These are phyloP conservation scores for Chloromyia formosa DNA, from an alignment of 2,888 invertebrate genomes.

Conservation along the genomic window DNA sequence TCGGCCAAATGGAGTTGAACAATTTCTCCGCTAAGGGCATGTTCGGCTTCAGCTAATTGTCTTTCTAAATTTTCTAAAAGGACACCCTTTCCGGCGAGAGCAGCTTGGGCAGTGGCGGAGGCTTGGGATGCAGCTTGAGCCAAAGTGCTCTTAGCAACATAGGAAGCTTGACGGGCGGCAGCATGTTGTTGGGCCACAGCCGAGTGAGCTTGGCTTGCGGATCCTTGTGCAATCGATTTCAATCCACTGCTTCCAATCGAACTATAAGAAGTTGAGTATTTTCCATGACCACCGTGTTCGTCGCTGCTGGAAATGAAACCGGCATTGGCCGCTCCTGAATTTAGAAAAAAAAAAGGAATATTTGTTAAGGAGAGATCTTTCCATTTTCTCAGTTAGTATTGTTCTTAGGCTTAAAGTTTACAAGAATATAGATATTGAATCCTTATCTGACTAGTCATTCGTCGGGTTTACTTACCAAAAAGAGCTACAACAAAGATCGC, in stretches of 20 bases:
- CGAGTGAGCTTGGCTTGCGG: constrained; percentile 76
- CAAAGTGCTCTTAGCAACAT: constrained; percentile 75
- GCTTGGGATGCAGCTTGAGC: constrained; percentile 77
- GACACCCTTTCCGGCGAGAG: constrained; percentile 70
- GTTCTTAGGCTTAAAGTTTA: no score
- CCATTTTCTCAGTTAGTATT: no score
- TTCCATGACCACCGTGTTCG: not conserved
- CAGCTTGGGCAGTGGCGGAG: constrained; percentile 70
- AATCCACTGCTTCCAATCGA: constrained; percentile 68
- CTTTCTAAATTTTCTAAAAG: constrained; percentile 72
- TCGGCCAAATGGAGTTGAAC: constrained; percentile 77
- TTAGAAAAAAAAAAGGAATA: no score
- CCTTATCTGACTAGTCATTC: no score
- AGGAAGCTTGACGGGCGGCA: constrained; percentile 72
- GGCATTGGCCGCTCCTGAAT: constrained; percentile 18
- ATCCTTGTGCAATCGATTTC: constrained; percentile 72
- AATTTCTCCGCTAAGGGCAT: constrained; percentile 73
- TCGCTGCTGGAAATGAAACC: constrained; percentile 17
- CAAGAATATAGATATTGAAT: no score
- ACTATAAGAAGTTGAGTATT: constrained; percentile 66
- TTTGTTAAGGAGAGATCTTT: no score
- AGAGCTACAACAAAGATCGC: constrained; percentile 38
- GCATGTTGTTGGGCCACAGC: constrained; percentile 73
- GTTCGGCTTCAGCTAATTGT: constrained; percentile 74
- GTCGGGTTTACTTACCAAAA: constrained; percentile 25